Conservation (phyloP, 2,113 vertebrate species). For the Neolamprologus variostigma region DNA sequence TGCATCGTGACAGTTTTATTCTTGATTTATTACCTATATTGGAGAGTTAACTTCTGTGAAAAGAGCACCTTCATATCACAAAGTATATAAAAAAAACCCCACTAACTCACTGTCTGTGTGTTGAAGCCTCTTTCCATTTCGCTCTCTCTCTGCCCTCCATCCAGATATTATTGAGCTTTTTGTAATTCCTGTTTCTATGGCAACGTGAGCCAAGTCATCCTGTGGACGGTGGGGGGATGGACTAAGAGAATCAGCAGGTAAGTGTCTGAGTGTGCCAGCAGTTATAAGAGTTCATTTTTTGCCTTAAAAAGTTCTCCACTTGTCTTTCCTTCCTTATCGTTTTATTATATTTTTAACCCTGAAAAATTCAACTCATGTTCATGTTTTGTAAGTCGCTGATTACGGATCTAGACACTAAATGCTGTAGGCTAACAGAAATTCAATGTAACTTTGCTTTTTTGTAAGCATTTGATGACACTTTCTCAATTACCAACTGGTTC, state of each 20-base stretch:
- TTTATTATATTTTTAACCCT: neutral
- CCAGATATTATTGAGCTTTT: constrained; percentile 61
- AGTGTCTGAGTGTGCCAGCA: constrained; percentile 29
- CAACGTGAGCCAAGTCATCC: constrained; percentile 56
- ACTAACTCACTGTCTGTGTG: neutral
- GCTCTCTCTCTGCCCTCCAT: constrained; percentile 12
- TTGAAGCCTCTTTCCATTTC: neutral
- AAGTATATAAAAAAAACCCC: neutral
- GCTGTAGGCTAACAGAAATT: neutral
- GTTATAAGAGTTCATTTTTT: constrained; percentile 20
- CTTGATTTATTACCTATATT: neutral
- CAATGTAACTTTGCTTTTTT: neutral
- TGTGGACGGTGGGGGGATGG: constrained; percentile 36
- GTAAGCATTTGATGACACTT: neutral
- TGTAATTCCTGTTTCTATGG: constrained; percentile 72
- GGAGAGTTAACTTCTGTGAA: neutral
- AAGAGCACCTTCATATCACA: neutral
- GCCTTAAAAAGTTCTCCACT: neutral
- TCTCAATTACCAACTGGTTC: neutral
- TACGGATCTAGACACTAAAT: neutral
- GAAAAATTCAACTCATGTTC: neutral
- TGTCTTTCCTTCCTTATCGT: neutral
- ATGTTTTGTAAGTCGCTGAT: neutral
- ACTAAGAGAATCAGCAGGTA: constrained; percentile 1
- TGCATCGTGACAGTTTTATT: neutral